Evolutionary conservation across 2,888 invertebrate genomes (phyloP), one percentile per base, ranked within the genome.

Genomic region (Nezara viridula): DNA sequence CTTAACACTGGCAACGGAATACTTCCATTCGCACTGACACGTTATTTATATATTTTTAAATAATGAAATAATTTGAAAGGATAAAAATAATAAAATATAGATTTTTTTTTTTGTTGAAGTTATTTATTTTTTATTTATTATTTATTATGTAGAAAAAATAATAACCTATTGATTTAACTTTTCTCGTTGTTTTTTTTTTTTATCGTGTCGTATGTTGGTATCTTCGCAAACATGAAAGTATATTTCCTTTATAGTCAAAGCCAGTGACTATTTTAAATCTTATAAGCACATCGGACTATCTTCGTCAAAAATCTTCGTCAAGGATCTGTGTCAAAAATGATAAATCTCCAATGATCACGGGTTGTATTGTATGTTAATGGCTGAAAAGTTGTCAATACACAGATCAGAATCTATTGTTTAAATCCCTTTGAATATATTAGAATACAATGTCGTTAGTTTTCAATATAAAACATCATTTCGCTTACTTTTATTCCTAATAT

Each of bases 291-390:
- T 27, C 10, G 55, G 21, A n/a, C n/a, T 4, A n/a, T 55, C 55
- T n/a, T n/a, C n/a, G n/a, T n/a, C n/a, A n/a, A n/a, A n/a, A n/a
- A 3, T 55, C 21, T 5, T n/a, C 1, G 60, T n/a, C n/a, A 60
- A 60, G 60, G 60, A 60, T 60, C 60, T 60, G 60, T 60, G 60
- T 60, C 60, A 60, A 60, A 60, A 60, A 60, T 60, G 60, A 60
- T 60, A 60, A 60, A 60, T 60, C 27, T 27, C 60, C 60, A 0
- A 60, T 14, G 27, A 19, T 14, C 27, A 27, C 60, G 27, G 60
- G 12, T 55, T n/a, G 55, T 60, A 60, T 60, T 60, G 60, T 60
- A 60, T 60, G 60, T 60, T 60, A 60, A 60, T 60, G 60, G 60
- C 60, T 2, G 10, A 60, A 60, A n/a, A 60, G n/a, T 0, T 10